These are phyloP conservation scores for Sceloporus tristichus DNA, from an alignment of 2,113 vertebrate genomes.

Conservation along the genomic window DNA sequence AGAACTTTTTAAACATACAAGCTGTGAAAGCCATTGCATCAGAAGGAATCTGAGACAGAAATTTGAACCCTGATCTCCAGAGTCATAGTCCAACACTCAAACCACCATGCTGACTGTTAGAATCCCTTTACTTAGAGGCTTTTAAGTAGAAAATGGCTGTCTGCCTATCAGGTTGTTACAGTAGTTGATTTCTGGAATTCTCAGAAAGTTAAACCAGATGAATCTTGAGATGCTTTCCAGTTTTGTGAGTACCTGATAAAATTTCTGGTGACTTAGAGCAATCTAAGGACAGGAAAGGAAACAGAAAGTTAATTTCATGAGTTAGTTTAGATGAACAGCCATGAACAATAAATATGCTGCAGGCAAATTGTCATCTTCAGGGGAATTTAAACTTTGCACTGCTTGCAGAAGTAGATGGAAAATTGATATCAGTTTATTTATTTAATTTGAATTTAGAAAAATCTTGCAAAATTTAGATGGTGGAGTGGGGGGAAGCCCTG, in stretches of 20 bases:
- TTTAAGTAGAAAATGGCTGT: neutral
- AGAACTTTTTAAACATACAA: neutral
- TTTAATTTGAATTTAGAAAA: no score
- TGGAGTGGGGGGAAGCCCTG: no score
- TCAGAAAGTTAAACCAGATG: neutral
- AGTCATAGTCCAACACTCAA: no score
- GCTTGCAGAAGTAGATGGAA: no score
- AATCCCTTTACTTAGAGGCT: neutral
- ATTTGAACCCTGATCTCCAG: no score
- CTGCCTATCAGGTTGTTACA: neutral
- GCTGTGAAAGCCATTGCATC: neutral
- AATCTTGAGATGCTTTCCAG: neutral
- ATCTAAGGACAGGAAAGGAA: neutral
- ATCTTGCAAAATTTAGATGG: no score
- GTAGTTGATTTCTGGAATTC: neutral
- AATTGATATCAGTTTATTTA: no score
- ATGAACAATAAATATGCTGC: neutral
- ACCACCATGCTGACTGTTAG: no score
- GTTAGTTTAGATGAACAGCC: neutral
- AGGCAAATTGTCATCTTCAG: neutral
- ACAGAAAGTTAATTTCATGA: neutral
- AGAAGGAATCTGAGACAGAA: neutral
- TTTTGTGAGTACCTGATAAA: neutral
- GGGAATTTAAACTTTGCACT: neutral
- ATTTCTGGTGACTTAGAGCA: neutral